Base-by-base conservation (phyloP, 2,797 vertebrate genomes). In the Epinephelus awoara region DNA sequence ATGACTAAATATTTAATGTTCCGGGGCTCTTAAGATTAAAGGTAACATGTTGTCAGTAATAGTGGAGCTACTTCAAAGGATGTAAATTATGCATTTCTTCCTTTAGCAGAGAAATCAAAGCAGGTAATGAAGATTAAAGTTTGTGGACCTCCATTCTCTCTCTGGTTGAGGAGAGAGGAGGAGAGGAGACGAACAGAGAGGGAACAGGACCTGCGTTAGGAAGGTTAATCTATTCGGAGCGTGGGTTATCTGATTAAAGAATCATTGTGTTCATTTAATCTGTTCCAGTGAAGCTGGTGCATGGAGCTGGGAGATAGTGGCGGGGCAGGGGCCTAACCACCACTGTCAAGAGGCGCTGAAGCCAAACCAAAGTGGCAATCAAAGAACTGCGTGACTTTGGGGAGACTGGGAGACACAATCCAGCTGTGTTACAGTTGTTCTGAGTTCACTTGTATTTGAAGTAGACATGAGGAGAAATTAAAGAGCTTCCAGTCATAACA, bases 1-100 rank as follows among this genome's bases (percentile, higher is more conserved):
- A 94, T 93, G 91, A 94, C 94, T 96, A 96, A 96, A 96, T 96
- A 96, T 96, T 96, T 96, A 95, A 96, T 95, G 95, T 95, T 95
- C 91, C 87, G 65, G 93, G 94, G 92, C 93, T 94, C 92, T 92
- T 94, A 94, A 96, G 95, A 96, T 96, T 95, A 96, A 96, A 96
- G 95, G 94, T 95, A 96, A 94, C 94, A 96, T 95, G 95, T 95
- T 95, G 95, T 95, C 94, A 95, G 95, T 95, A 95, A 95, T 95
- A 95, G 94, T 94, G 93, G 81, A 90, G 93, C 92, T 82, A 95
- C 95, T 96, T 96, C 95, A 96, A 96, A 96, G 95, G 92, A 93
- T 90, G 91, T 95, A 95, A 96, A 96, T 96, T 95, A 96, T 96
- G 95, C 95, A 96, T 96, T 95, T 96, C 93, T 94, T 95, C 94